These are phyloP conservation scores for Campopleginae sp. DNA, from an alignment of 2,888 invertebrate genomes.

Conservation along the genomic window DNA sequence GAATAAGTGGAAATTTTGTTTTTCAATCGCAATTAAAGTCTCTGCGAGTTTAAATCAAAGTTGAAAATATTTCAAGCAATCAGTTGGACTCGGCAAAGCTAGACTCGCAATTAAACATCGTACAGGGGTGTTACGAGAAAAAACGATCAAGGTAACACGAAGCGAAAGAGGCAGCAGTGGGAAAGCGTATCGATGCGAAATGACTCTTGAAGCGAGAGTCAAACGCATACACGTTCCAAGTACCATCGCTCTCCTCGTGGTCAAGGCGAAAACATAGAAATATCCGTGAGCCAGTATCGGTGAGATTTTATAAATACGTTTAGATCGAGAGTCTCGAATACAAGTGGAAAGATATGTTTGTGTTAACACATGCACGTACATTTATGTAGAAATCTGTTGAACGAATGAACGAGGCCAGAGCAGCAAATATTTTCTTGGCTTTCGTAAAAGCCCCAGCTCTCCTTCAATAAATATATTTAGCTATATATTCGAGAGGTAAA, in stretches of 20 bases:
- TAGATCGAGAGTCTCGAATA: neutral
- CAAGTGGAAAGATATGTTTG: neutral
- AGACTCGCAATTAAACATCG: constrained; percentile 47
- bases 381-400: constrained; percentile 43
- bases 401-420: constrained; percentile 58
- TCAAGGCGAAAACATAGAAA: constrained; percentile 68
- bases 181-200: constrained; percentile 64
- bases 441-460: constrained; percentile 45
- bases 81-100: constrained; percentile 36
- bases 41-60: neutral
- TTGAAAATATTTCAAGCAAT: constrained; percentile 42
- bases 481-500: constrained; percentile 5
- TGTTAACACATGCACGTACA: neutral
- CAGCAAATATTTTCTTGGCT: constrained; percentile 62
- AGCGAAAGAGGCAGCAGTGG: constrained; percentile 14
- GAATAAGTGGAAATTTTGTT: constrained; percentile 19
- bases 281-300: constrained; percentile 35
- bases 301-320: neutral
- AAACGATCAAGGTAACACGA: constrained; percentile 39
- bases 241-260: constrained; percentile 58
- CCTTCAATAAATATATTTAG: constrained; percentile 13
- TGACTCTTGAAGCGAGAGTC: constrained; percentile 52
- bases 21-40: constrained; percentile 40
- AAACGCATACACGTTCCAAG: constrained; percentile 38
- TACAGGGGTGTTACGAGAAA: constrained; percentile 27